These are phyloP conservation scores for Erithacus rubecula DNA, from an alignment of 2,797 vertebrate species.

Conservation along the genomic window DNA sequence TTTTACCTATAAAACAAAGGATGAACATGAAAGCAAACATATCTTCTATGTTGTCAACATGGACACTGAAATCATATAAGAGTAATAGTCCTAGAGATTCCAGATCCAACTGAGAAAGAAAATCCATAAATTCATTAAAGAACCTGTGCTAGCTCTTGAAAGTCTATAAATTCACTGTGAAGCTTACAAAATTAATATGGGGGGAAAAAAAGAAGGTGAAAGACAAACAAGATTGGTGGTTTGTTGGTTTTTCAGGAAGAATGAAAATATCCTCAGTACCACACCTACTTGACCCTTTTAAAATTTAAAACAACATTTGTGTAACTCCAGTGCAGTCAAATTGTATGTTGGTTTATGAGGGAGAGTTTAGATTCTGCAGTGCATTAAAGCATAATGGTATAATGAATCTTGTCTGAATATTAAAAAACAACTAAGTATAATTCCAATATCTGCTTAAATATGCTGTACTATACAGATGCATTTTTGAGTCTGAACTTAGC, in stretches of 20 bases:
- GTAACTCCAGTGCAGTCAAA: background rate
- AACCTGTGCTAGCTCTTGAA: slow-evolving; percentile 19
- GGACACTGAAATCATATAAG: slow-evolving; percentile 32
- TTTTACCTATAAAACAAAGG: background rate
- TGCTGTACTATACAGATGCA: fast-evolving
- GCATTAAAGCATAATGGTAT: background rate
- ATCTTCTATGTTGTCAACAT: background rate
- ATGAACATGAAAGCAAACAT: background rate
- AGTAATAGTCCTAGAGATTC: slow-evolving; percentile 39
- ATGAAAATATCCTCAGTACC: background rate
- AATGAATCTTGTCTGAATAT: background rate
- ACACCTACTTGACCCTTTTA: background rate
- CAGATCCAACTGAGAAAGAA: slow-evolving; percentile 34
- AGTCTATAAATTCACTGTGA: slow-evolving; percentile 33
- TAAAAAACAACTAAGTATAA: background rate
- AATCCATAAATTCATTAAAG: slow-evolving; percentile 69
- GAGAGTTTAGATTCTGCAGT: background rate
- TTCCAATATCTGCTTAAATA: background rate
- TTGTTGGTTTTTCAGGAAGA: background rate
- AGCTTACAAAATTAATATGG: background rate
- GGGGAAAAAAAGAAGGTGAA: background rate
- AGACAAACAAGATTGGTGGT: background rate
- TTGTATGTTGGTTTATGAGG: background rate
- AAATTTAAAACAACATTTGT: background rate
- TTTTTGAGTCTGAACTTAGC: background rate